Evolutionary conservation across 2,113 vertebrate species (phyloP).

Genomic region (Halichoerus grypus): DNA sequence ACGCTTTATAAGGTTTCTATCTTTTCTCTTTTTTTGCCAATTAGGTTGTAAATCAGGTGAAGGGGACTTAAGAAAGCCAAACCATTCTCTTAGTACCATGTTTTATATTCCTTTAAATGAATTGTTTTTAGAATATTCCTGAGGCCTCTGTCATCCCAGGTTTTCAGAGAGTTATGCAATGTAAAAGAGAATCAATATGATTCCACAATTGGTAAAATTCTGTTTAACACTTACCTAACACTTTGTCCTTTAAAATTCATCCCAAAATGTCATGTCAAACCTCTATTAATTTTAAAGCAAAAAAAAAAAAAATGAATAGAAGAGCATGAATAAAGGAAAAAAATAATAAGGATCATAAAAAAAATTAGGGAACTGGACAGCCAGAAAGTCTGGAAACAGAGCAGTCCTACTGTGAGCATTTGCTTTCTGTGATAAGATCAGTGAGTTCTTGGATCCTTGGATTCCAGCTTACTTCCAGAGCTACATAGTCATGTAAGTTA

Average conservation of each 20-base stretch:
- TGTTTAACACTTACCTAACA: background rate
- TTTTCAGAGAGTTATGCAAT: background rate
- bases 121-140: background rate
- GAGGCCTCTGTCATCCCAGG: background rate
- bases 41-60: background rate
- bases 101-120: background rate
- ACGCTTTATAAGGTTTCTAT: background rate
- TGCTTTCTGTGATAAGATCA: background rate
- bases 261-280: background rate
- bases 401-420: background rate
- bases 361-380: background rate
- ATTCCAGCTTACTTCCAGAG: background rate
- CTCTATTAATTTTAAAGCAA: conserved; percentile 20
- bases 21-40: background rate
- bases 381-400: background rate
- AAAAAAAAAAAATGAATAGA: background rate
- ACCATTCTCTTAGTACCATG: background rate
- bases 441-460: background rate
- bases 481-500: background rate
- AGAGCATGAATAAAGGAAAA: background rate
- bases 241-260: background rate
- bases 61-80: background rate
- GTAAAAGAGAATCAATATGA: background rate
- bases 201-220: background rate
- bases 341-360: background rate